These are phyloP conservation scores for Troglohyphantes excavatus DNA, from an alignment of 2,888 invertebrate genomes.

Conservation along the genomic window DNA sequence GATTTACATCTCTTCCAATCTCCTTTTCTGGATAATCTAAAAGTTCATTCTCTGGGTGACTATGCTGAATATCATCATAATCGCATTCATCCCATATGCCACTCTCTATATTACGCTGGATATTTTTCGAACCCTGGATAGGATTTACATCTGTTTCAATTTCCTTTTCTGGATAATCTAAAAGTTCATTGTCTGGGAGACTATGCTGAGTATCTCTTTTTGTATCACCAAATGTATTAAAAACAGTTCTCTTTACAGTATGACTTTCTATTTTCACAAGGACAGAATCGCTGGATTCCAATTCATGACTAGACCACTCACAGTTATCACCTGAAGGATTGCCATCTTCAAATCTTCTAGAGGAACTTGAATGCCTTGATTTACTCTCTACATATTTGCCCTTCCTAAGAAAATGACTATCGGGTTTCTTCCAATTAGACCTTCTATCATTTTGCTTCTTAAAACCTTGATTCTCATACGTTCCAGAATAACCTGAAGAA, in stretches of 20 bases:
- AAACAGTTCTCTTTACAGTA: neutral
- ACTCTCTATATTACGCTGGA: neutral
- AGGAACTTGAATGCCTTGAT: neutral
- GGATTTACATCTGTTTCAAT: neutral
- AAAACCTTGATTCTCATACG: neutral
- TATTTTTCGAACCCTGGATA: neutral
- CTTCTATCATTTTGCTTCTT: neutral
- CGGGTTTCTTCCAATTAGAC: constrained; percentile 1
- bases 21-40: neutral
- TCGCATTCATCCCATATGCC: neutral
- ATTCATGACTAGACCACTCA: neutral
- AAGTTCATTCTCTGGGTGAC: too few relatives aligned
- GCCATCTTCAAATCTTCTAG: neutral
- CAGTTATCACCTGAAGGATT: neutral
- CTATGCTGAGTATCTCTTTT: too few relatives aligned
- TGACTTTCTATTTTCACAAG: neutral
- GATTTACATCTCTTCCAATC: neutral
- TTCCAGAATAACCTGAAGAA: neutral
- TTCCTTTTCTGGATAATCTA: neutral
- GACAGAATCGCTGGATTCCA: neutral
- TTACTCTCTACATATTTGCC: neutral
- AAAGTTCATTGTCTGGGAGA: too few relatives aligned
- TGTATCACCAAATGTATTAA: neutral
- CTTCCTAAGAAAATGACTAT: neutral
- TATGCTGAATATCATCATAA: too few relatives aligned